These are phyloP conservation scores for Aphelinus certus DNA, from an alignment of 1,140 invertebrate genomes.

Conservation along the genomic window DNA sequence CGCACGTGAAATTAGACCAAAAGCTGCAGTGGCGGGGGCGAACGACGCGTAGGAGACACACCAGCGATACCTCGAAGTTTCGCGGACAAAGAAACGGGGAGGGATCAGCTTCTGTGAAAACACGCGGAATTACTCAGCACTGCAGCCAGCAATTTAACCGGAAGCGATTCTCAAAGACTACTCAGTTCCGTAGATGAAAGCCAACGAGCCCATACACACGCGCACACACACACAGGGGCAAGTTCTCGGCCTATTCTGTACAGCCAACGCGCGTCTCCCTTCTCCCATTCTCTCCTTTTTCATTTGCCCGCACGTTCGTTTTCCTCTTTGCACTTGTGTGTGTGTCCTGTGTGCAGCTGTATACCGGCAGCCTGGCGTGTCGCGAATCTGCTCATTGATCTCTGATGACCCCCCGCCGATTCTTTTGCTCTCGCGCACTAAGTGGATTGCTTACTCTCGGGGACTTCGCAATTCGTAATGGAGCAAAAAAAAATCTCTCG, in stretches of 20 bases:
- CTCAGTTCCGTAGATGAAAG: conserved; percentile 43
- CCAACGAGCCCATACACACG: conserved; percentile 12
- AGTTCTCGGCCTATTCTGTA: conserved; percentile 34
- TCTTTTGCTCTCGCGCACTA: conserved; percentile 43
- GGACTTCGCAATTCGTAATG: conserved; percentile 27
- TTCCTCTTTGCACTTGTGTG: conserved; percentile 1
- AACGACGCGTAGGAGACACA: too few species aligned
- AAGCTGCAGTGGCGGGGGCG: too few species aligned
- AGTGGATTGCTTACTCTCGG: conserved; percentile 52
- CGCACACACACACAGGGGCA: conserved; percentile 31
- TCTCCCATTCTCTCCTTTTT: conserved; percentile 41
- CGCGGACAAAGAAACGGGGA: not conserved
- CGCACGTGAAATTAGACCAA: too few species aligned
- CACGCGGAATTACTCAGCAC: conserved; percentile 40
- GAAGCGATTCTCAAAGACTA: conserved; percentile 49
- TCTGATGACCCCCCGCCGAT: conserved; percentile 55
- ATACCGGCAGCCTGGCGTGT: conserved; percentile 48
- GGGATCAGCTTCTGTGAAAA: conserved; percentile 24
- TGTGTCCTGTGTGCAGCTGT: conserved; percentile 26
- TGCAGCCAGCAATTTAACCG: conserved; percentile 49
- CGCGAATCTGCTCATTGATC: conserved; percentile 60
- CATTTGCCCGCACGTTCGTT: conserved; percentile 13
- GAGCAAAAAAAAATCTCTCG: not conserved
- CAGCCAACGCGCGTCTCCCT: too few species aligned
- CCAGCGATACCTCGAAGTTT: too few species aligned